Evolutionary conservation across 2,797 vertebrate species (phyloP).

Genomic region (Podargus strigoides): DNA sequence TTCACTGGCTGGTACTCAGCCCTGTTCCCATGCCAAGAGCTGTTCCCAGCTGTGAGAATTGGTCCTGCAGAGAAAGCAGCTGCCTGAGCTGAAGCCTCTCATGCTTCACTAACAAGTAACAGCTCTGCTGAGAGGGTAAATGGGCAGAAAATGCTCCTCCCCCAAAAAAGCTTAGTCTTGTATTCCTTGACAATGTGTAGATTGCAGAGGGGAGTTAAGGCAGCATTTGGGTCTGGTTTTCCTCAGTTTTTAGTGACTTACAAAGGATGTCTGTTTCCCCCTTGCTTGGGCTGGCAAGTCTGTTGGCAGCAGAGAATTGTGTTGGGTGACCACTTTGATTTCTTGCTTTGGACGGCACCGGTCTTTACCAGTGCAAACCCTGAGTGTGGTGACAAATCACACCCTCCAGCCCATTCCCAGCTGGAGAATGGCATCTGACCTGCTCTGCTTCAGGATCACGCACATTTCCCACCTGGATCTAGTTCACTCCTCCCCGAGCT

Average conservation of each 20-base stretch:
- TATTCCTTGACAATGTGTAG: rapidly evolving
- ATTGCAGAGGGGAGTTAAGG: neutral
- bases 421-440: neutral
- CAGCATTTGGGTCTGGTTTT: neutral
- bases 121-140: neutral
- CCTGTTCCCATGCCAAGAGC: neutral
- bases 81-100: neutral
- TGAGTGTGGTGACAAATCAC: neutral
- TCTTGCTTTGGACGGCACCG: neutral
- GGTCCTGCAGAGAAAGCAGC: slow-evolving; percentile 8
- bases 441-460: neutral
- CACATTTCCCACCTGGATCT: neutral
- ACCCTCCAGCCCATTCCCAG: neutral
- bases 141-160: neutral
- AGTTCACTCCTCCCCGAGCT: neutral
- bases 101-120: neutral
- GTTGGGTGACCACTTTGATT: neutral
- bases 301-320: neutral
- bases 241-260: neutral
- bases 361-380: neutral
- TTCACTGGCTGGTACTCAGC: slow-evolving; percentile 4
- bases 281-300: neutral
- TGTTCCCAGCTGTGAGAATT: slow-evolving; percentile 13
- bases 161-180: rapidly evolving
- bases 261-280: neutral